phyloP scores from a whole-genome alignment of 2,113 vertebrate genomes.

The Coreoperca whiteheadi region DNA sequence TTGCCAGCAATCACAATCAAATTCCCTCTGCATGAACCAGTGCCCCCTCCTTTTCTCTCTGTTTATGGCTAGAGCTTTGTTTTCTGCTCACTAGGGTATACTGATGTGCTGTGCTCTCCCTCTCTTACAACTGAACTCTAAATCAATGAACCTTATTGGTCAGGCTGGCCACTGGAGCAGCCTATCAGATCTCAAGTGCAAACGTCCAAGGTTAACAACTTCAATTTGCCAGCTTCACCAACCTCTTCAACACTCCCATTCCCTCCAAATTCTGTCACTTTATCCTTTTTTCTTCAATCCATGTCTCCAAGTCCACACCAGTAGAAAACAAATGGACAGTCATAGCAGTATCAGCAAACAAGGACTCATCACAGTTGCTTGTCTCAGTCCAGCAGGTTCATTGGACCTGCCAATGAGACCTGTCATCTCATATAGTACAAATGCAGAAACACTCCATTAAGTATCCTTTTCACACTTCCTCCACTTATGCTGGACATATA shows the following conservation, averaged over 20 bases:
- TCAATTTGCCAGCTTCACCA: background rate
- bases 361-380: background rate
- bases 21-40: background rate
- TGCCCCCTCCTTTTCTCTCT: background rate
- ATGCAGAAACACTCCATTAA: background rate
- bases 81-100: slow-evolving; percentile 11
- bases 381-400: background rate
- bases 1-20: background rate
- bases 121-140: background rate
- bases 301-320: background rate
- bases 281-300: background rate
- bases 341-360: background rate
- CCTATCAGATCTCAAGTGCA: slow-evolving; percentile 27
- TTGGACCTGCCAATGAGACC: background rate
- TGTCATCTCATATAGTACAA: background rate
- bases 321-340: background rate
- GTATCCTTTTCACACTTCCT: background rate
- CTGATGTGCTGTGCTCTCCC: background rate
- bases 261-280: background rate
- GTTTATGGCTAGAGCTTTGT: slow-evolving; percentile 25
- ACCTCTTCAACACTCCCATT: background rate
- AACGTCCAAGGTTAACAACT: background rate
- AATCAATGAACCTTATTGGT: slow-evolving; percentile 21
- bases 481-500: background rate
- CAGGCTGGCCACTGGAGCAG: background rate